Base-by-base conservation (phyloP, 2,113 vertebrate species). In the Varanus komodoensis region DNA sequence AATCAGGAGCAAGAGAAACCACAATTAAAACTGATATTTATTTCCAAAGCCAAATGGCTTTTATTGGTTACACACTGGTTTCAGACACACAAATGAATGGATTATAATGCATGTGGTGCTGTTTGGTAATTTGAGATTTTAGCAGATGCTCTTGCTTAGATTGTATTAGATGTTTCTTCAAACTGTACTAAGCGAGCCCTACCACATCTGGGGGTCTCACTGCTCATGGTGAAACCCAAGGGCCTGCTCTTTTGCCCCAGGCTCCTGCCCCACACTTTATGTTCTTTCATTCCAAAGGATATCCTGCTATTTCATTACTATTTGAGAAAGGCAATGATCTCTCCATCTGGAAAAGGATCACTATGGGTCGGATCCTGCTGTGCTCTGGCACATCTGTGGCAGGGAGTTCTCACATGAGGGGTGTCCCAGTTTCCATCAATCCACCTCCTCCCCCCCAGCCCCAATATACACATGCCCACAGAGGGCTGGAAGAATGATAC, bases 21-120 rank as follows among this genome's bases (percentile, higher is more conserved):
- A n/a, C 52, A 74, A 89, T 83, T 89, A 83, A 89, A 89, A 73
- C 34, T 12, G 52, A 74, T 25, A 88, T 48, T 83, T 74, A 73
- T 44, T 61, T n/a, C 54, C 54, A 54, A 79, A 34, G 38, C 61
- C 68, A 75, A 87, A 34, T n/a, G 27, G 64, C 29, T 69, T 38
- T 75, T 27, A 73, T 75, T 25, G 34, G n/a, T 87, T 75, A n/a
- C 71, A 75, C 15, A 61, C 29, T 73, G 52, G 52, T 89, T 75
- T 75, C 52, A 23, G n/a, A 61, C 34, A 82, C 27, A 52, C 68
- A 54, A 17, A 54, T 80, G 79, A 87, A 79, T 29, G 68, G 38
- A 52, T 82, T 82, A 29, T 75, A n/a, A 50, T 80, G 14, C 83
- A 50, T 23, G 68, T 17, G 32, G 8, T 52, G 29, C 27, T 21